Base-by-base conservation (phyloP, 2,797 vertebrate genomes). In the Hippoglossus hippoglossus region DNA sequence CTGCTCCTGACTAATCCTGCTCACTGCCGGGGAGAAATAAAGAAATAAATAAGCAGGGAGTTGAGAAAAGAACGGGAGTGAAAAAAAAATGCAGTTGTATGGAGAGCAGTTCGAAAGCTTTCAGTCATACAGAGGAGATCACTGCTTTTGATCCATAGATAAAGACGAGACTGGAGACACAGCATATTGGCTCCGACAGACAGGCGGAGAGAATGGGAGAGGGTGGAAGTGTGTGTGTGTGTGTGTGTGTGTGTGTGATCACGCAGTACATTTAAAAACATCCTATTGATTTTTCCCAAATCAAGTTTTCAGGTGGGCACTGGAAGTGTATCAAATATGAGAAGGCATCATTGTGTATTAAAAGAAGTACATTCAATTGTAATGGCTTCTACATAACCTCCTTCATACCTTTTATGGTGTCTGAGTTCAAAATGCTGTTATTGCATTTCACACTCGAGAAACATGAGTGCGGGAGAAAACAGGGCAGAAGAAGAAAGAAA, bases 271-370 rank as follows among this genome's bases (percentile, higher is more conserved):
- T 89, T 82, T 83, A 79, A 88, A 90, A 87, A 87, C 80, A 86
- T 76, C 71, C 81, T 71, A 94, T 91, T 88, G 92, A 93, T 93
- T 91, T 91, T 79, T 46, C 72, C 60, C 74, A 92, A 94, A 94
- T 93, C 86, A 83, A 83, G 84, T 94, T 94, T 91, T 78, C 71
- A 81, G 80, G 65, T 83, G 84, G 81, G 50, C 69, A 60, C 57
- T 65, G 64, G 59, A 74, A 80, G 74, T 85, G 66, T 83, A 86
- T 91, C 86, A 76, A 88, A 91, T 90, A 90, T 89, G 78, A 91
- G 83, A 89, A 81, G 82, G 79, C 71, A 88, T 78, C 34, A 50
- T 87, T 16, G 75, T 86, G 80, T 92, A 92, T 93, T 93, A 92
- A 93, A 93, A 86, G 84, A 86, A 51, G 73, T 80, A 81, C 86